Percentiles rank a stretch among this genome's conserved stretches.
Conservation (phyloP, 1,140 invertebrate genomes). For the Pseudoatta argentina region DNA sequence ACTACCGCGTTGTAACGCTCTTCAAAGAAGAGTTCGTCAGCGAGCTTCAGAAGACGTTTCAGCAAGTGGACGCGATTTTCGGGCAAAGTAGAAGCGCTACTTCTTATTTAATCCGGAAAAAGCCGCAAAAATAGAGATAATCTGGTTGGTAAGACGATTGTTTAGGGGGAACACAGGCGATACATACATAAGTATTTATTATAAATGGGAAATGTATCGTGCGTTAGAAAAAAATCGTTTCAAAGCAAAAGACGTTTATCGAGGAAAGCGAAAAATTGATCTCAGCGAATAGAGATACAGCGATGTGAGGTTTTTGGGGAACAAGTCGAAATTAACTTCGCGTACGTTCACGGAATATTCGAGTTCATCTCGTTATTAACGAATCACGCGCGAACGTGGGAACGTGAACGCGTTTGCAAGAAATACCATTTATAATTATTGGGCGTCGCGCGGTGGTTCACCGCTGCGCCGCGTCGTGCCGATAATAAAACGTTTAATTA, state of each 20-base stretch:
- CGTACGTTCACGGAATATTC: slow-evolving; percentile 41
- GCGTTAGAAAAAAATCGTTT: neutral
- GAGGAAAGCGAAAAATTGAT: neutral
- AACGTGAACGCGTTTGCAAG: slow-evolving; percentile 27
- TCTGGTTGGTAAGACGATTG: neutral
- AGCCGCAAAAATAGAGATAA: neutral
- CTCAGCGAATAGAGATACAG: slow-evolving; percentile 24
- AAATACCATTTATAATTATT: slow-evolving; percentile 34
- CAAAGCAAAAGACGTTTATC: neutral
- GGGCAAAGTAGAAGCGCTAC: neutral
- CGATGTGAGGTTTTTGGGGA: slow-evolving; percentile 22
- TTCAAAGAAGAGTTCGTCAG: slow-evolving; percentile 59
- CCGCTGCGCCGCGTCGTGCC: neutral
- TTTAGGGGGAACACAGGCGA: neutral
- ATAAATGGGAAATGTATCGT: neutral
- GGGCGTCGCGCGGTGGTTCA: neutral
- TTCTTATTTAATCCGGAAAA: neutral
- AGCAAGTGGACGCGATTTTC: slow-evolving; percentile 50
- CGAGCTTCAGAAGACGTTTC: slow-evolving; percentile 37
- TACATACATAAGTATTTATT: neutral
- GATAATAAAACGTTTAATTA: slow-evolving; percentile 59
- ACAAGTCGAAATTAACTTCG: slow-evolving; percentile 41
- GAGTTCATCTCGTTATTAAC: slow-evolving; percentile 58
- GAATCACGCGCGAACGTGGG: slow-evolving; percentile 45
- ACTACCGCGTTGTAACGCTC: slow-evolving; percentile 33